phyloP scores from a whole-genome alignment of 2,888 invertebrate genomes.

The Ennomos erosarius region DNA sequence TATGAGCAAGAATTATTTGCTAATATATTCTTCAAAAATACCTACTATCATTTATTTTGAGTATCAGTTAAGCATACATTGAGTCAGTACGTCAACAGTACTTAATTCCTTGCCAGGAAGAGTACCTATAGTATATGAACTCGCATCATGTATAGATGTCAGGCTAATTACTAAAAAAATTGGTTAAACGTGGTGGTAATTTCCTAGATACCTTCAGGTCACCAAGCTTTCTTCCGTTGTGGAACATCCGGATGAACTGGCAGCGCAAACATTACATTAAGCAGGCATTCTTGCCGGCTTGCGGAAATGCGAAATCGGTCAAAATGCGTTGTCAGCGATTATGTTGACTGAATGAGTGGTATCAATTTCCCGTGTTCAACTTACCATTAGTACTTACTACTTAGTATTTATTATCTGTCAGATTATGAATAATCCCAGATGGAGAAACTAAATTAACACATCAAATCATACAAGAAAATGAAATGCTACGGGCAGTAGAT shows the following conservation, averaged over 20 bases:
- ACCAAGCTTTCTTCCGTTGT: slow-evolving; percentile 4
- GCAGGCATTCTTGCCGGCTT: no score
- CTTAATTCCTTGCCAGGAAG: neutral
- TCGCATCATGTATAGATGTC: no score
- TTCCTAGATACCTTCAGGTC: slow-evolving; percentile 1
- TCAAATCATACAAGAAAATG: no score
- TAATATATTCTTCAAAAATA: no score
- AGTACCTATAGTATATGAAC: neutral
- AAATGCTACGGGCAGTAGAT: no score
- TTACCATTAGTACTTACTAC: no score
- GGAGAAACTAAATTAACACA: no score
- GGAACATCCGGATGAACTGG: slow-evolving; percentile 1
- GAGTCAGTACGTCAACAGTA: slow-evolving; percentile 16
- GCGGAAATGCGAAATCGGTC: neutral
- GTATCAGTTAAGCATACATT: slow-evolving; percentile 16
- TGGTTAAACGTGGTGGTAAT: neutral
- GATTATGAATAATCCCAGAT: no score
- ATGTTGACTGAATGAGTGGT: no score
- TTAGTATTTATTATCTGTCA: no score
- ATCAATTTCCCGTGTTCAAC: no score
- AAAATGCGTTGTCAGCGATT: neutral
- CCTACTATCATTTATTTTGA: slow-evolving; percentile 4
- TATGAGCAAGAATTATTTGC: neutral
- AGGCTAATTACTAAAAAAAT: no score
- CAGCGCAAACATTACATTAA: neutral